Conservation (phyloP, 2,888 invertebrate genomes). For the Troides oblongomaculatus region DNA sequence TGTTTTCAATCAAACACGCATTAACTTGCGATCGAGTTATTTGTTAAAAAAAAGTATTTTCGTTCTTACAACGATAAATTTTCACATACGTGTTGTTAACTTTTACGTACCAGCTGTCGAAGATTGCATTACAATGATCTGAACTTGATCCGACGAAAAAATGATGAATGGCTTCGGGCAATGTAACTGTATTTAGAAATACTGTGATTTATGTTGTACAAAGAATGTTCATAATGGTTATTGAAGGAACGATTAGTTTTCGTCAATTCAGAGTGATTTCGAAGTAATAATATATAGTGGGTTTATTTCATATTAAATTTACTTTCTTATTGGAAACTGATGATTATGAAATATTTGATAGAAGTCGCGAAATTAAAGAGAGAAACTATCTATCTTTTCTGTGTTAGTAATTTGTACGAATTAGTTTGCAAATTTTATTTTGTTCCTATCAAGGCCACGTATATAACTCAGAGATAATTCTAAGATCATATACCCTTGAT, state of each 20-base stretch:
- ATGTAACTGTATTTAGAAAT: neutral
- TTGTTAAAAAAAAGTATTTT: neutral
- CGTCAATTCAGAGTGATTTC: neutral
- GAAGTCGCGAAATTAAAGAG: too few species aligned
- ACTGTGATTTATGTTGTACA: neutral
- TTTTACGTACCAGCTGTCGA: slow-evolving; percentile 13
- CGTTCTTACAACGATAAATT: slow-evolving; percentile 7
- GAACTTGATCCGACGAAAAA: slow-evolving; percentile 14
- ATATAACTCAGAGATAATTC: too few species aligned
- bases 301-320: too few species aligned
- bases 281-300: too few species aligned
- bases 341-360: too few species aligned
- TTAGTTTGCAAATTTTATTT: too few species aligned
- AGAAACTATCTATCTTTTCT: too few species aligned
- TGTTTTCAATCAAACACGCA: too few species aligned
- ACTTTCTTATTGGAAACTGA: too few species aligned
- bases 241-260: neutral
- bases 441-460: too few species aligned
- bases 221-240: neutral
- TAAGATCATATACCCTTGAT: too few species aligned
- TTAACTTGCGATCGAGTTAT: neutral
- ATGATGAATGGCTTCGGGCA: slow-evolving; percentile 4
- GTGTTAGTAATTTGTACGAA: too few species aligned
- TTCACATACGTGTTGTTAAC: slow-evolving; percentile 7
- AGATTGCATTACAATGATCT: slow-evolving; percentile 22